Conservation (phyloP, 2,797 vertebrate genomes). For the Chrysocyon brachyurus region DNA sequence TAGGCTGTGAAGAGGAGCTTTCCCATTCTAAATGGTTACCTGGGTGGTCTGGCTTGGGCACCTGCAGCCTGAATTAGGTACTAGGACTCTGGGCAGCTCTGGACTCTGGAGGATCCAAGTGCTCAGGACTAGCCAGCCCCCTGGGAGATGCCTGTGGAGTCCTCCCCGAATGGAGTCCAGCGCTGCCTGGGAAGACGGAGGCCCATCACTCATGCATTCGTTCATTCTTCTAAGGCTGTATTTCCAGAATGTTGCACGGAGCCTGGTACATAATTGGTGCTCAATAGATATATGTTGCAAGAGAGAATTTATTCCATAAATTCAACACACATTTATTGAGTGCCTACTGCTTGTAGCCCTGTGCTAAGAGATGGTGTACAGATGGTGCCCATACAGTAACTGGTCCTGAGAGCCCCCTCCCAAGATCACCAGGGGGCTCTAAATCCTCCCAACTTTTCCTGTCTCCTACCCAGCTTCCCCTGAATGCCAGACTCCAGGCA, state of each 20-base stretch:
- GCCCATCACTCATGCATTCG: neutral
- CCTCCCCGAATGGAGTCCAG: neutral
- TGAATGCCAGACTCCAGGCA: neutral
- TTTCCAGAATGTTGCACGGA: conserved; percentile 42
- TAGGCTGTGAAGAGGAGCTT: neutral
- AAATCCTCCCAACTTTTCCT: neutral
- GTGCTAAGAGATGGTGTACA: neutral
- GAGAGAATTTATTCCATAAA: neutral
- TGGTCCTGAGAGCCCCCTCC: neutral
- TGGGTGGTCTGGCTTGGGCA: neutral
- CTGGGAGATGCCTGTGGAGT: neutral
- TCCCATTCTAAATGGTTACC: neutral
- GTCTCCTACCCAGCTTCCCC: neutral
- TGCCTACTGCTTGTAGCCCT: neutral
- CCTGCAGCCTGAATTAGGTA: neutral
- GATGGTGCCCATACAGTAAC: neutral
- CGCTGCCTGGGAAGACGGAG: neutral
- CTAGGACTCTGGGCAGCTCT: neutral
- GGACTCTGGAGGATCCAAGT: neutral
- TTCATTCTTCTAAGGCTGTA: neutral
- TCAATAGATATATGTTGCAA: neutral
- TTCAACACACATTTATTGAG: neutral
- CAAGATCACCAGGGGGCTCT: neutral
- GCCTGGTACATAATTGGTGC: neutral
- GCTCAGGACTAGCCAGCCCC: neutral